Base-by-base conservation (phyloP, 2,888 invertebrate species). In the Cosmia pyralina region DNA sequence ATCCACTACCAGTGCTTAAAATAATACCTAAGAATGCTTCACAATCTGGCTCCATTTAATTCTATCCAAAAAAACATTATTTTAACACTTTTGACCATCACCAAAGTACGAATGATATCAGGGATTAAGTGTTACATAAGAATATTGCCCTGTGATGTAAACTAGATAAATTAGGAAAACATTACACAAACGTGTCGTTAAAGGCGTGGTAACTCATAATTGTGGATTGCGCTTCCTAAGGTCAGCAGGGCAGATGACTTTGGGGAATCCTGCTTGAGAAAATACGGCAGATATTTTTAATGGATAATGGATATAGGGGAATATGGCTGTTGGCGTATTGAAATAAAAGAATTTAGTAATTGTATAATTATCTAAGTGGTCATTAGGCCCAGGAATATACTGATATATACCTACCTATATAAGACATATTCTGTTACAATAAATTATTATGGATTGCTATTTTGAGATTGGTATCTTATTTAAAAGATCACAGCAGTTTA, bases 81-180 rank as follows among this genome's bases (percentile, higher is more conserved):
- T 1, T 38, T 4, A 17, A 52, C 15, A 57, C 17, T 19, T 28
- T 38, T 44, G 57, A 19, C 19, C 22, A 41, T 34, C 19, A 38
- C 38, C n/a, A 38, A 52, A 64, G 28, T n/a, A 41, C 5, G 15
- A 17, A 53, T 34, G 15, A 58, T 46, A 67, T 28, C 53, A 41
- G 19, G 28, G 22, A 66, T 65, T 41, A 44, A 57, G 41, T 44
- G 17, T 5, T 38, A 5, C 11, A 6, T 48, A 67, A 7, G 62
- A 60, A 46, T 66, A 44, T 67, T 46, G 15, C 59, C 59, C 2
- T 44, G n/a, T n/a, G n/a, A n/a, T n/a, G n/a, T n/a, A n/a, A n/a
- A n/a, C 28, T 28, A 5, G 19, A 28, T n/a, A 46, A 34, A n/a
- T 15, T 10, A 28, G 19, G 19, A 60, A 67, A 34, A 60, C 62